Evolutionary conservation across 2,797 vertebrate species (phyloP), one percentile per base, ranked within the genome.

Genomic region (Euthynnus affinis): DNA sequence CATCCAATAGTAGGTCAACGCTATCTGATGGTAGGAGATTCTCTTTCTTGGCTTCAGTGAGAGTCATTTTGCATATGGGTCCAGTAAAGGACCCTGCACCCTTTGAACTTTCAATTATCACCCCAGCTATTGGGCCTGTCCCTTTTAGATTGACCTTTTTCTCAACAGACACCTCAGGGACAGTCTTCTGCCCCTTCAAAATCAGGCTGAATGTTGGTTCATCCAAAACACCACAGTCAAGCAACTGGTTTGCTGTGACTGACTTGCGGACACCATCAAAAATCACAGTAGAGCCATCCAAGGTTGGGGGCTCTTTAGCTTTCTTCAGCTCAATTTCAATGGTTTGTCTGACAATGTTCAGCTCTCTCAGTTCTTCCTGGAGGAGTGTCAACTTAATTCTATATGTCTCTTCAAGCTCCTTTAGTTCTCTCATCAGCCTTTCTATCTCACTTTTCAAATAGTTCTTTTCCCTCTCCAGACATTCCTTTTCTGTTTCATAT

Each of bases 221-320:
- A 32, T 94, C 92, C 77, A 95, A 78, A 81, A 94, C 87, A 68
- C 80, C 88, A 96, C 97, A 37, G 44, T 97, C 97, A 1, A 95
- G 93, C 51, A 99, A 90, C 93, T 99, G 96, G 81, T 96, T 93
- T 9, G 96, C 98, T 0, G 96, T 98, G 77, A 99, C 95, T 76
- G 96, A 93, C 88, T 97, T 99, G 83, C 97, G 94, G 23, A 98
- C 91, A 8, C 97, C 97, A 44, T 93, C 97, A 82, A 98, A 98
- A 68, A 96, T 77, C 80, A 98, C 63, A 75, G 93, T 95, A 66
- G 96, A 96, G 66, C 95, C 83, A 90, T 98, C 96, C 0, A 96
- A 88, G 3, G 80, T 37, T 0, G 95, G 93, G 10, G 95, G 92
- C 55, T 96, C 95, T 76, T 86, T 96, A 23, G 93, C 89, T n/a